phyloP scores from a whole-genome alignment of 2,113 vertebrate species.

The Reinhardtius hippoglossoides region DNA sequence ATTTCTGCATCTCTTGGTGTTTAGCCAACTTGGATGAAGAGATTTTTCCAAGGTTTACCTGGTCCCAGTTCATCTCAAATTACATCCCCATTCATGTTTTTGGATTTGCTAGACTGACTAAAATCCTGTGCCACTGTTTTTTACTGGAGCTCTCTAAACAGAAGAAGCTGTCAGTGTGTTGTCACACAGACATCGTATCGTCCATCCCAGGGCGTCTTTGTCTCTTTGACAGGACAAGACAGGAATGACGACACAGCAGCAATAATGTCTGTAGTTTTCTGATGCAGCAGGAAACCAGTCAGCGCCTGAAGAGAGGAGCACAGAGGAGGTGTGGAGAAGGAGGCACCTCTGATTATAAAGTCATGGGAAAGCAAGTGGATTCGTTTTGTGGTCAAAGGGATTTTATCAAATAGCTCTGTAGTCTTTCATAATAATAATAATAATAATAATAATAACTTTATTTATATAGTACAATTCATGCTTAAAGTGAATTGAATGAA shows the following conservation, averaged over 20 bases:
- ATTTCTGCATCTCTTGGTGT: not conserved
- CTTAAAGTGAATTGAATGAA: too few species aligned
- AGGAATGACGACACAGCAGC: conserved; percentile 53
- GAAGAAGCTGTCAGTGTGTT: conserved; percentile 9
- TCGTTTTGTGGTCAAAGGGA: not conserved
- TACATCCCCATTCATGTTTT: not conserved
- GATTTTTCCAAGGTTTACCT: not conserved
- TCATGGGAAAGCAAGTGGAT: not conserved
- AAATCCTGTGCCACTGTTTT: not conserved
- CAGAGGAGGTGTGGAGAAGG: not conserved
- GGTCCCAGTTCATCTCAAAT: not conserved
- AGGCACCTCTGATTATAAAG: not conserved
- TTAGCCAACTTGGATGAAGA: not conserved
- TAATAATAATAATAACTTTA: not conserved
- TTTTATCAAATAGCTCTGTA: not conserved
- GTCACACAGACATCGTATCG: conserved; percentile 7
- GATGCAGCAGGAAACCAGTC: conserved; percentile 29
- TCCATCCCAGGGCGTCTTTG: conserved; percentile 55
- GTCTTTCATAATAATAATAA: too few species aligned
- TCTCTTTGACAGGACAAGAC: conserved; percentile 49
- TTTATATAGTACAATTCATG: too few species aligned
- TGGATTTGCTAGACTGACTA: not conserved
- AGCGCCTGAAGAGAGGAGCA: not conserved
- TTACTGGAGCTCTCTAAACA: not conserved
- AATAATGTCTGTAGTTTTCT: conserved; percentile 44